phyloP scores from a whole-genome alignment of 2,113 vertebrate genomes.

The Rhipidura dahli region DNA sequence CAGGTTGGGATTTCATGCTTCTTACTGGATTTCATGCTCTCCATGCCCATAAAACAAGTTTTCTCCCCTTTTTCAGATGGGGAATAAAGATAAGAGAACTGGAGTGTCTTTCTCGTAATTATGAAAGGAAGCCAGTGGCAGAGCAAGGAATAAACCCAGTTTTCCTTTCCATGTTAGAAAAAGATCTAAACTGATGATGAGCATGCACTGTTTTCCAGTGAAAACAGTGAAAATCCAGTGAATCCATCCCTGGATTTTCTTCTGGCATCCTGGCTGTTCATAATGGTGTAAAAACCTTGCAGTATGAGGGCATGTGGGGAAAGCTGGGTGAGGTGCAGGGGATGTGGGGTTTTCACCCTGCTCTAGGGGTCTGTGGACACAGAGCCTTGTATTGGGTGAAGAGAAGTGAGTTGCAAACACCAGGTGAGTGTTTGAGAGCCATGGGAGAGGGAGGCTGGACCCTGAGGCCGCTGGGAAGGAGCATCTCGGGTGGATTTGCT shows the following conservation, averaged over 20 bases:
- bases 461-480: neutral
- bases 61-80: fast-evolving
- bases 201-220: too few relatives aligned
- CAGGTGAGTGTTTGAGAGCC: fast-evolving
- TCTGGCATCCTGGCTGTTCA: neutral
- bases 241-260: neutral
- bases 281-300: fast-evolving
- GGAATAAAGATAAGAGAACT: neutral
- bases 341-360: neutral
- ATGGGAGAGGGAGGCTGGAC: neutral
- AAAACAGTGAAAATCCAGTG: too few relatives aligned
- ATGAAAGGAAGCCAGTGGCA: neutral
- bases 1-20: neutral
- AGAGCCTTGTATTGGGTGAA: neutral
- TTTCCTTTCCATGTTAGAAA: neutral
- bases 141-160: neutral
- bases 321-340: neutral
- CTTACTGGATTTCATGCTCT: neutral
- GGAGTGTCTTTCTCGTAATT: neutral
- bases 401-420: neutral
- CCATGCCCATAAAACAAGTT: neutral
- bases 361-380: neutral
- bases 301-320: fast-evolving
- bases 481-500: neutral
- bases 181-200: neutral